A percentile compares a stretch with the other conserved stretches of the same genome.
Evolutionary conservation across 30 jellyfish, hydroid and myxozoan species (phyloP).

Genomic region (Nemopilema nomurai): DNA sequence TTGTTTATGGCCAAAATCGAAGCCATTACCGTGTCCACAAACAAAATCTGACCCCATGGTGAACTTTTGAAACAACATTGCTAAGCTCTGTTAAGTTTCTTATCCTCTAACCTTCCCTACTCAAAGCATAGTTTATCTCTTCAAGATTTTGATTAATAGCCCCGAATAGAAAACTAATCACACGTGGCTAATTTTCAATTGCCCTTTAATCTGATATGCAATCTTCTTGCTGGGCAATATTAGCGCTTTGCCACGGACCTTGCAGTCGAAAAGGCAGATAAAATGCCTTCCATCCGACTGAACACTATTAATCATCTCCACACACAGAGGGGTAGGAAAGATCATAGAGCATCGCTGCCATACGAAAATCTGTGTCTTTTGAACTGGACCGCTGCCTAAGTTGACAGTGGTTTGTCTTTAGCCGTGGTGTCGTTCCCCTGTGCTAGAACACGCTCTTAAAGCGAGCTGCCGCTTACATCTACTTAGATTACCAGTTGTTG

Average conservation of each 20-base stretch:
- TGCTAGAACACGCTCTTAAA: no score
- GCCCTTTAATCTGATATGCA: slow-evolving; percentile 56
- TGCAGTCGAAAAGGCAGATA: not conserved
- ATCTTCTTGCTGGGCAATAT: slow-evolving; percentile 39
- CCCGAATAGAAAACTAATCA: slow-evolving; percentile 45
- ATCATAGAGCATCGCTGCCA: not conserved
- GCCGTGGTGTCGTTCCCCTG: no score
- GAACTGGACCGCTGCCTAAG: not conserved
- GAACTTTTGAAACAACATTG: slow-evolving; percentile 10
- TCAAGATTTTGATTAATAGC: slow-evolving; percentile 56
- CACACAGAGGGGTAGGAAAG: not conserved
- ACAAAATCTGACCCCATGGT: not conserved
- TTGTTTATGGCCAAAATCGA: no score
- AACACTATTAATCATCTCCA: not conserved
- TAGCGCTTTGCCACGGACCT: slow-evolving; percentile 9
- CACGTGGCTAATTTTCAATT: slow-evolving; percentile 65
- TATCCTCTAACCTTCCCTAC: slow-evolving; percentile 12
- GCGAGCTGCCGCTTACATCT: no score
- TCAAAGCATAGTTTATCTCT: slow-evolving; percentile 51
- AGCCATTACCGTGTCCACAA: not conserved
- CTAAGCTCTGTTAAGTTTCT: slow-evolving; percentile 18
- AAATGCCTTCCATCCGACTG: not conserved
- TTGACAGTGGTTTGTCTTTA: no score
- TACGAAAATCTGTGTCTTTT: not conserved
- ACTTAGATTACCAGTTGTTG: no score